These are phyloP conservation scores for Caenorhabditis sp. DNA, from an alignment of 2,888 invertebrate genomes.

Conservation along the genomic window DNA sequence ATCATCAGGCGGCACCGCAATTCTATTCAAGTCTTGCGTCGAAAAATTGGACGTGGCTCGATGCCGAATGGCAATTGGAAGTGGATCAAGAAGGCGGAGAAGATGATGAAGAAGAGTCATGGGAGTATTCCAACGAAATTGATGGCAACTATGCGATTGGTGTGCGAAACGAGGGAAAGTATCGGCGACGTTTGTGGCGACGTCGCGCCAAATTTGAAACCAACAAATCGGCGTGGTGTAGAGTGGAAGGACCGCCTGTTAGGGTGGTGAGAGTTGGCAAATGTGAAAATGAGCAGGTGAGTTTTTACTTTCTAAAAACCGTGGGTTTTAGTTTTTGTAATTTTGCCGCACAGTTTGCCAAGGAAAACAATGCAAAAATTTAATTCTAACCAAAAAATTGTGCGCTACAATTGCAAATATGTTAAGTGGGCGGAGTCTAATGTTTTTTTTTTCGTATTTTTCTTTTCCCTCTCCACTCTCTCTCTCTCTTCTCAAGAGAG, in stretches of 20 bases:
- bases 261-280: slow-evolving; percentile 29
- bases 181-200: slow-evolving; percentile 29
- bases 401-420: no score
- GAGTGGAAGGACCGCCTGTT: slow-evolving; percentile 33
- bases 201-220: slow-evolving; percentile 30
- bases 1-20: slow-evolving; percentile 13
- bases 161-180: slow-evolving; percentile 19
- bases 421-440: no score
- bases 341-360: neutral
- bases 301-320: neutral
- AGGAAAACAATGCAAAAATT: no score
- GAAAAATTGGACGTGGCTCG: slow-evolving; percentile 27
- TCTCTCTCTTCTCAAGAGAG: no score
- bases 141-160: slow-evolving; percentile 11
- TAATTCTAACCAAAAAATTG: no score
- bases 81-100: no score
- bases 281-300: slow-evolving; percentile 12
- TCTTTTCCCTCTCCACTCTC: no score
- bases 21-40: slow-evolving; percentile 22
- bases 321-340: no score
- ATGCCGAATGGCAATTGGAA: slow-evolving; percentile 26
- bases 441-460: no score
- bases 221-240: slow-evolving; percentile 33
- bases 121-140: slow-evolving; percentile 33
- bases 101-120: slow-evolving; percentile 17